Percentiles rank a stretch among this genome's conserved stretches.
phyloP scores from a whole-genome alignment of 2,888 invertebrate genomes.

The Megaustenia siamemsis region DNA sequence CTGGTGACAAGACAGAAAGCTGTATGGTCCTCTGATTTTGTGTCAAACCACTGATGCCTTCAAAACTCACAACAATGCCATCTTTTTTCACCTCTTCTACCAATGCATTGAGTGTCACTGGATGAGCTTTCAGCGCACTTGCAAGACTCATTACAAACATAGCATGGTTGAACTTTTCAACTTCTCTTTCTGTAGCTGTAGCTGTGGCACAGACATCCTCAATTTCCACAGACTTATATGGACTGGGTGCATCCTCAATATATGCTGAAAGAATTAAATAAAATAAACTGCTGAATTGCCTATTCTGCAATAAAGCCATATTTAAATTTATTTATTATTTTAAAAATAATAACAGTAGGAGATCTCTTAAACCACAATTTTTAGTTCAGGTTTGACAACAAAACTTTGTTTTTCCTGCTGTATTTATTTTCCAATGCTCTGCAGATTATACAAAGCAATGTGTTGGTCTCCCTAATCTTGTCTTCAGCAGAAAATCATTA shows the following conservation, averaged over 20 bases:
- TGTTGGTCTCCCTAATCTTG: no score
- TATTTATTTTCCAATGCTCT: no score
- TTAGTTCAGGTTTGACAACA: no score
- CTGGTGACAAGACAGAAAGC: conserved; percentile 62
- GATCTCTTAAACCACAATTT: no score
- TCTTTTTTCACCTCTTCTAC: conserved; percentile 65
- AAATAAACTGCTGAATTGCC: no score
- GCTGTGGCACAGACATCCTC: conserved; percentile 60
- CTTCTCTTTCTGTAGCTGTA: conserved; percentile 46
- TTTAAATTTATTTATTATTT: no score
- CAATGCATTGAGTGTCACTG: conserved; percentile 67
- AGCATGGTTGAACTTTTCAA: conserved; percentile 58
- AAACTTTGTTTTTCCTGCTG: no score
- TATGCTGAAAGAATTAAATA: conserved; percentile 55
- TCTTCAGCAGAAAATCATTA: no score
- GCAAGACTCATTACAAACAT: conserved; percentile 60
- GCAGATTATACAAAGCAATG: no score
- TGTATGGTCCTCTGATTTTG: conserved; percentile 57
- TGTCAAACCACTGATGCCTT: conserved; percentile 56
- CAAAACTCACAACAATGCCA: conserved; percentile 41
- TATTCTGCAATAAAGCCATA: no score
- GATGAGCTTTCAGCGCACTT: conserved; percentile 62
- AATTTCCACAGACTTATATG: conserved; percentile 64
- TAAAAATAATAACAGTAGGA: no score
- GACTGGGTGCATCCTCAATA: conserved; percentile 64